These are phyloP conservation scores for Antedon bifida DNA, from an alignment of 35 echinoderm and acorn worm species.

Conservation along the genomic window DNA sequence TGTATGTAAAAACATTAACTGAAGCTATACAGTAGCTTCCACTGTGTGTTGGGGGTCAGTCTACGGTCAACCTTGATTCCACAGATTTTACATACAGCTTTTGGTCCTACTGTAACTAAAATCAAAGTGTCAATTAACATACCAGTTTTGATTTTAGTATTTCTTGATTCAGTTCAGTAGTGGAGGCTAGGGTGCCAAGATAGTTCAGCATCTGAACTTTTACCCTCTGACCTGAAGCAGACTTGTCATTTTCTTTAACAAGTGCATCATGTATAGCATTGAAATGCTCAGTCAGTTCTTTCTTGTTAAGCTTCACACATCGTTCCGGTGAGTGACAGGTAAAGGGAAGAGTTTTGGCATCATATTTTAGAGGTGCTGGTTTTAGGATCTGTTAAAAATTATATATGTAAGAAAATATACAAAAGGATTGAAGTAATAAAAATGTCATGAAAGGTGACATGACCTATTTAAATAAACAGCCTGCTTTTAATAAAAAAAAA, in stretches of 20 bases:
- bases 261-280: constrained; percentile 51
- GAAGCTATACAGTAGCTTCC: no score
- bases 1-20: no score
- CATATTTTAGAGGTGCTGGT: constrained; percentile 76
- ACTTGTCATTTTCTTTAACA: constrained; percentile 62
- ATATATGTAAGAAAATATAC: not conserved
- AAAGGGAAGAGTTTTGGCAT: constrained; percentile 47
- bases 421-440: no score
- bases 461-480: no score
- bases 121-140: no score
- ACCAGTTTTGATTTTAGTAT: constrained; percentile 65
- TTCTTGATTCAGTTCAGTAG: constrained; percentile 12
- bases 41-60: no score
- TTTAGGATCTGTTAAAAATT: constrained; percentile 68
- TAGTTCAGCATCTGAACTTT: constrained; percentile 85
- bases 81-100: no score
- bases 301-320: constrained; percentile 39
- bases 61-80: no score
- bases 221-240: constrained; percentile 49
- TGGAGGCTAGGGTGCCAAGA: constrained; percentile 48
- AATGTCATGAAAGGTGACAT: no score
- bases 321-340: constrained; percentile 46
- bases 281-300: constrained; percentile 26
- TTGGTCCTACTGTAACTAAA: no score
- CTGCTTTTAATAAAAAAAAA: no score